A percentile compares a stretch with the other conserved stretches of the same genome.
Evolutionary conservation across 2,888 invertebrate genomes (phyloP).

Genomic region (Heliconius sara): DNA sequence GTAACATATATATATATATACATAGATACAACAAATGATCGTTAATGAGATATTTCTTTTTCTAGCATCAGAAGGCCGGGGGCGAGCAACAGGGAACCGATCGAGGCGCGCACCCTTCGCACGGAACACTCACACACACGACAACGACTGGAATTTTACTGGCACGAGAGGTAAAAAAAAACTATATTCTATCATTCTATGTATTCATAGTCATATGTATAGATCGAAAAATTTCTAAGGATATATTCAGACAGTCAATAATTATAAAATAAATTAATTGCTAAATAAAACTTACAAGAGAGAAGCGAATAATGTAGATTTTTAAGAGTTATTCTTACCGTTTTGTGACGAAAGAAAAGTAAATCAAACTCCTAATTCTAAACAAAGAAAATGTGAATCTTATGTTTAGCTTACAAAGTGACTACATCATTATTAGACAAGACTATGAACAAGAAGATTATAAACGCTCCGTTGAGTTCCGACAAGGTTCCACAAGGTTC

Average conservation of each 20-base stretch:
- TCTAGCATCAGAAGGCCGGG: conserved; percentile 65
- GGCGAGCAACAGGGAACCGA: conserved; percentile 65
- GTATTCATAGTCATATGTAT: background rate
- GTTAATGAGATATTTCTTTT: conserved; percentile 49
- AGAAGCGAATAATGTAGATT: too few species aligned
- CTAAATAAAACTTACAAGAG: too few species aligned
- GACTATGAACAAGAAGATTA: background rate
- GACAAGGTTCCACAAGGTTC: background rate
- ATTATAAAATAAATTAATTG: too few species aligned
- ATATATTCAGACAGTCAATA: too few species aligned
- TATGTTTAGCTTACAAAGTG: background rate
- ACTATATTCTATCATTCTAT: background rate
- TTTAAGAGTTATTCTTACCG: too few species aligned
- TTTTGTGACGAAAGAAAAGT: background rate
- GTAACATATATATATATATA: too few species aligned
- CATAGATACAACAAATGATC: background rate
- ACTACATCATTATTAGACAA: background rate
- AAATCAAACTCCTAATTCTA: background rate
- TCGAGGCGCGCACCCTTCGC: conserved; percentile 76
- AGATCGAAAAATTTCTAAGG: background rate
- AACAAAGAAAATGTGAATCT: background rate
- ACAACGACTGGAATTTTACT: conserved; percentile 79
- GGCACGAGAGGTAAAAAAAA: conserved; percentile 70
- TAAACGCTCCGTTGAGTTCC: background rate
- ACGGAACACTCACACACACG: conserved; percentile 71